Percentiles rank a stretch among this genome's conserved stretches.
Conservation (phyloP, 2,888 invertebrate species). For the Melanostoma scalare region DNA sequence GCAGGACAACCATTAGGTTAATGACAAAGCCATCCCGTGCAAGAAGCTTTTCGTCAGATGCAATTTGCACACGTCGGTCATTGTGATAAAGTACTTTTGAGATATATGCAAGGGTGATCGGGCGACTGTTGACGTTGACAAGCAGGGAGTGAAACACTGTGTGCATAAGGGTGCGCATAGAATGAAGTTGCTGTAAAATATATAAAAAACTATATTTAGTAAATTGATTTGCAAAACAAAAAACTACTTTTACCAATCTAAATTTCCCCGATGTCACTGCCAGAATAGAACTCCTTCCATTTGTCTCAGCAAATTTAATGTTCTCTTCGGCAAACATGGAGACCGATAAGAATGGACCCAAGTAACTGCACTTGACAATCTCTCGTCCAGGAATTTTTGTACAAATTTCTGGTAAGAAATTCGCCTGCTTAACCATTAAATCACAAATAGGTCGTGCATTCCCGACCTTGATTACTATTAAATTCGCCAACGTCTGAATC, state of each 20-base stretch:
- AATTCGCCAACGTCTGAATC: conserved; percentile 88
- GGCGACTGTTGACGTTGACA: conserved; percentile 91
- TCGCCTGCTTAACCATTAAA: conserved; percentile 85
- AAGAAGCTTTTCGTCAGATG: conserved; percentile 92
- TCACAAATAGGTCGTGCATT: conserved; percentile 90
- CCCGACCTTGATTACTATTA: conserved; percentile 90
- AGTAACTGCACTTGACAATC: conserved; percentile 90
- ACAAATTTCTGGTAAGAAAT: conserved; percentile 88
- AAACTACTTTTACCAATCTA: conserved; percentile 77
- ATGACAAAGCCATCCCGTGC: conserved; percentile 98
- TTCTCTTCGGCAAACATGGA: conserved; percentile 97
- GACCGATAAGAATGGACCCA: conserved; percentile 95
- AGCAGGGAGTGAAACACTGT: conserved; percentile 92
- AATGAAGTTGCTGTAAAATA: conserved; percentile 88
- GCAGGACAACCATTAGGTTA: conserved; percentile 95
- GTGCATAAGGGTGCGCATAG: conserved; percentile 89
- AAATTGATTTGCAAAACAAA: background rate
- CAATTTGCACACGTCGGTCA: conserved; percentile 93
- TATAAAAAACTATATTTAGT: background rate
- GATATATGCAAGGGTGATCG: conserved; percentile 90
- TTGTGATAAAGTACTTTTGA: conserved; percentile 90
- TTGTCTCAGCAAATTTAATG: conserved; percentile 92
- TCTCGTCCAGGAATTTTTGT: conserved; percentile 93
- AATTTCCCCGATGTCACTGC: conserved; percentile 77
- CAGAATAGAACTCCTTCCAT: conserved; percentile 79